Percentiles rank a stretch among this genome's conserved stretches.
These are phyloP conservation scores for Lycocerus yunnanus DNA, from an alignment of 2,888 invertebrate genomes.

Conservation along the genomic window DNA sequence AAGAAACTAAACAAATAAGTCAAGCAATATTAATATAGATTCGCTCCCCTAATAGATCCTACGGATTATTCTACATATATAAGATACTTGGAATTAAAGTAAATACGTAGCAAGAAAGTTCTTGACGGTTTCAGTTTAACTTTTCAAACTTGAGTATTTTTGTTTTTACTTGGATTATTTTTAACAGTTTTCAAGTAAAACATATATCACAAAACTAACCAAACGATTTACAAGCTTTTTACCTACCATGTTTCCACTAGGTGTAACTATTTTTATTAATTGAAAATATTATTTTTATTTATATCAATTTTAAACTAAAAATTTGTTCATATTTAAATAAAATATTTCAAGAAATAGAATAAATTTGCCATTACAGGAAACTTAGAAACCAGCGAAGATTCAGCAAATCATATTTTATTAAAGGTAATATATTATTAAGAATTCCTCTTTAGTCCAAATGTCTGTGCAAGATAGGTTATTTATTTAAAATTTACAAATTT, in stretches of 20 bases:
- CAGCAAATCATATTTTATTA: conserved; percentile 7
- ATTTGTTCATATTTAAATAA: neutral
- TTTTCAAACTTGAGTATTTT: neutral
- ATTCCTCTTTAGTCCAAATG: neutral
- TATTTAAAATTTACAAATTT: neutral
- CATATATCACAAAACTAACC: neutral
- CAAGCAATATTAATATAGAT: neutral
- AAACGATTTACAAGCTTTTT: too few species aligned
- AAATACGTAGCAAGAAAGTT: neutral
- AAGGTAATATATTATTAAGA: conserved; percentile 8
- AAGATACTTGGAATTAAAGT: too few species aligned
- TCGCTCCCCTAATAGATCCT: neutral
- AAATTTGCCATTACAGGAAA: neutral
- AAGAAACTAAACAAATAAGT: neutral
- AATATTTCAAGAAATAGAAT: neutral
- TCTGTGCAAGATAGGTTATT: conserved; percentile 2
- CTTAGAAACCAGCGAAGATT: neutral
- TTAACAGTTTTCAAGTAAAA: too few species aligned
- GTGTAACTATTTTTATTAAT: neutral
- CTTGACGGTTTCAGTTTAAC: neutral
- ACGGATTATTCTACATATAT: too few species aligned
- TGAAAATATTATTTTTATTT: neutral
- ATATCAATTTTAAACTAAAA: neutral
- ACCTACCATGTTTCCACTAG: too few species aligned
- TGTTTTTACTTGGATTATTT: neutral